Evolutionary conservation across 2,888 invertebrate genomes (phyloP).

Genomic region (Operophtera brumata): DNA sequence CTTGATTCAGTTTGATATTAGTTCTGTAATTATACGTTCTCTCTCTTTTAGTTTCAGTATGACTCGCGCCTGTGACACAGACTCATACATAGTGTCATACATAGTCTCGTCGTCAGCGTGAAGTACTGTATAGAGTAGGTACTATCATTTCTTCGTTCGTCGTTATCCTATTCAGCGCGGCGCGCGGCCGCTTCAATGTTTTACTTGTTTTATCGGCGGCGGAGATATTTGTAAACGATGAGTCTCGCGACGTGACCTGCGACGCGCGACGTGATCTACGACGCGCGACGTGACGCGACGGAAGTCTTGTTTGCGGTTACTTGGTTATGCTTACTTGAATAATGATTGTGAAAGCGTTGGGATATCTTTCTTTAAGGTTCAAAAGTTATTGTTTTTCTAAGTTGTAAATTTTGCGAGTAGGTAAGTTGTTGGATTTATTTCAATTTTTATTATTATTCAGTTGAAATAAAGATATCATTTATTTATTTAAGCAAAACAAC

Average conservation of each 20-base stretch:
- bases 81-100: too few relatives aligned
- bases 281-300: constrained; percentile 1
- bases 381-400: not conserved
- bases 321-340: not conserved
- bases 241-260: constrained; percentile 16
- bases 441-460: too few relatives aligned
- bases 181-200: constrained; percentile 5
- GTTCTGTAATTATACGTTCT: too few relatives aligned
- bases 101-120: too few relatives aligned
- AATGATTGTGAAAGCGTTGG: not conserved
- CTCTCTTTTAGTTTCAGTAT: too few relatives aligned
- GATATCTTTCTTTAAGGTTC: not conserved
- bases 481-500: too few relatives aligned
- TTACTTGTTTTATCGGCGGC: not conserved
- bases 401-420: not conserved
- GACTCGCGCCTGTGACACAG: too few relatives aligned
- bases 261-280: not conserved
- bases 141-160: too few relatives aligned
- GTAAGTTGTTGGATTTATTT: too few relatives aligned
- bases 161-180: not conserved
- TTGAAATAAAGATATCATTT: too few relatives aligned
- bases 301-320: constrained; percentile 6
- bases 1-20: too few relatives aligned
- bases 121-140: too few relatives aligned
- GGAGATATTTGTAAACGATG: constrained; percentile 18